A percentile compares a stretch with the other conserved stretches of the same genome.
Conservation (phyloP, 2,888 invertebrate genomes). For the Salticus scenicus region DNA sequence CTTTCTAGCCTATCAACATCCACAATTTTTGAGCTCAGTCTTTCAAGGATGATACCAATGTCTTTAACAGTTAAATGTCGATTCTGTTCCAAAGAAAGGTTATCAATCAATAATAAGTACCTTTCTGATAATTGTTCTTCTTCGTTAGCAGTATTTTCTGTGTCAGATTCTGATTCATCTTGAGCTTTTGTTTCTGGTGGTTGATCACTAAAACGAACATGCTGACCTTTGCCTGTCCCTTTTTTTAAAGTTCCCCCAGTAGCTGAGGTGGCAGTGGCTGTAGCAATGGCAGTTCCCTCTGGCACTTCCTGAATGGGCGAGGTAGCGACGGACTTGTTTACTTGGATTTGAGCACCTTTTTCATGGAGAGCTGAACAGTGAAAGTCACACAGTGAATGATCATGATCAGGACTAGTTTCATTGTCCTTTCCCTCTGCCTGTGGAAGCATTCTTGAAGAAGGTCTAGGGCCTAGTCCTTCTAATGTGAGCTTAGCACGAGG, state of each 20-base stretch:
- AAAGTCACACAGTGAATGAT: slow-evolving; percentile 85
- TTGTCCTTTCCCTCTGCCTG: slow-evolving; percentile 57
- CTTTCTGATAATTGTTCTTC: slow-evolving; percentile 86
- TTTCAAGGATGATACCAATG: slow-evolving; percentile 94
- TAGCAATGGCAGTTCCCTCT: slow-evolving; percentile 75
- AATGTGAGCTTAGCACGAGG: slow-evolving; percentile 71
- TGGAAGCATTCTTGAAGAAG: slow-evolving; percentile 71
- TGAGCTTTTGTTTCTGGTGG: slow-evolving; percentile 66
- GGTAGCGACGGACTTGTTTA: slow-evolving; percentile 84
- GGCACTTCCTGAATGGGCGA: slow-evolving; percentile 89
- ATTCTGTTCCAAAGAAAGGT: slow-evolving; percentile 93
- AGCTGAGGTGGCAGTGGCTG: slow-evolving; percentile 45
- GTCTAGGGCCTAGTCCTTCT: slow-evolving; percentile 71
- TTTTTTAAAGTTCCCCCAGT: slow-evolving; percentile 71
- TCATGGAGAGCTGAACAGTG: slow-evolving; percentile 96
- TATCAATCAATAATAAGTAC: slow-evolving; percentile 93
- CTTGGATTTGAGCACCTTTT: slow-evolving; percentile 82
- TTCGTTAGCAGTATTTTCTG: slow-evolving; percentile 93
- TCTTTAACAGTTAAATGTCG: slow-evolving; percentile 94
- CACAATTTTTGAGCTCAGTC: slow-evolving; percentile 92
- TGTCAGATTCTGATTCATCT: slow-evolving; percentile 84
- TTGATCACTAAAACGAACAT: slow-evolving; percentile 71
- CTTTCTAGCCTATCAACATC: slow-evolving; percentile 94
- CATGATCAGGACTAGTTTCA: slow-evolving; percentile 70
- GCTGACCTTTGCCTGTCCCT: slow-evolving; percentile 69